Evolutionary conservation across 1,140 invertebrate species (phyloP).

Genomic region (Drepana arcuata): DNA sequence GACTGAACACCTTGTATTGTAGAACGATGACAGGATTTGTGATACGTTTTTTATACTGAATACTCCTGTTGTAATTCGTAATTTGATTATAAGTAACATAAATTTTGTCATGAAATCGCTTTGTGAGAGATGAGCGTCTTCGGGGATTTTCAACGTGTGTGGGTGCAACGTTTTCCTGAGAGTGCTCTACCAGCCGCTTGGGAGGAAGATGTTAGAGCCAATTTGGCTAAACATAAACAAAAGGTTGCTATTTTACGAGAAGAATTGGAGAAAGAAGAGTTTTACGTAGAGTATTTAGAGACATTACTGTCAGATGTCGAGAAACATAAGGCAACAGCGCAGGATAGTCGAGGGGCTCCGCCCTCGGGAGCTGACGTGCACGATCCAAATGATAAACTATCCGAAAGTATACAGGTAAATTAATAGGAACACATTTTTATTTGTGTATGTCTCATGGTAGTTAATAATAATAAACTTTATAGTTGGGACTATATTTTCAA

Average conservation of each 20-base stretch:
- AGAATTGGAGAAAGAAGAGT: constrained; percentile 90
- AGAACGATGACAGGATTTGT: constrained; percentile 51
- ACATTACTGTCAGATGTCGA: constrained; percentile 86
- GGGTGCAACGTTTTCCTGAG: constrained; percentile 90
- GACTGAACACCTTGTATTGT: too few relatives aligned
- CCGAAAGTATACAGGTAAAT: constrained; percentile 66
- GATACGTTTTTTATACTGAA: constrained; percentile 42
- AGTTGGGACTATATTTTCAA: too few relatives aligned
- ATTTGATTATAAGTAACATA: constrained; percentile 46
- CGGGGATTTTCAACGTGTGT: constrained; percentile 89
- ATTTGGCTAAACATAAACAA: constrained; percentile 89
- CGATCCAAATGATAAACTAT: constrained; percentile 55
- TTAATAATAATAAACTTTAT: too few relatives aligned
- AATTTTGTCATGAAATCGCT: constrained; percentile 69
- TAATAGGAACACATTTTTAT: too few relatives aligned
- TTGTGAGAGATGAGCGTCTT: constrained; percentile 86
- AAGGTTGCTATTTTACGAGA: constrained; percentile 84
- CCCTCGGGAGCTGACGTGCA: constrained; percentile 53
- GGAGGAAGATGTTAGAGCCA: constrained; percentile 91
- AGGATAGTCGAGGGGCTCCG: constrained; percentile 47
- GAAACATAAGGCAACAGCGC: constrained; percentile 74
- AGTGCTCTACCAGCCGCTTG: constrained; percentile 90
- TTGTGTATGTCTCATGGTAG: too few relatives aligned
- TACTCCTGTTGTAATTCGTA: constrained; percentile 31
- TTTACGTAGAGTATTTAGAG: constrained; percentile 92